Conservation (phyloP, 1,140 invertebrate species). For the Trachelipus rathkii region DNA sequence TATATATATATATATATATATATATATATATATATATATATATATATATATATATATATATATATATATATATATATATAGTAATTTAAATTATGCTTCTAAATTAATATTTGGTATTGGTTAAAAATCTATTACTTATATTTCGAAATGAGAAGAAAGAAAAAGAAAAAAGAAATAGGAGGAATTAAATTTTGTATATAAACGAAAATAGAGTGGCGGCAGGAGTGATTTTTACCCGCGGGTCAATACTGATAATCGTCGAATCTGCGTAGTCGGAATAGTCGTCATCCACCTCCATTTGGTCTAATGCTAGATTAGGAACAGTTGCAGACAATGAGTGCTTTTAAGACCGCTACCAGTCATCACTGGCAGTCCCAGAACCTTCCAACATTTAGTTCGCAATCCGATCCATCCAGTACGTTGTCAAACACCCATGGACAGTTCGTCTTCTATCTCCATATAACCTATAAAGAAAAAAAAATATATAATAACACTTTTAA, state of each 20-base stretch:
- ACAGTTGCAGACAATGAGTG: slow-evolving; percentile 39
- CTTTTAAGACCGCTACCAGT: slow-evolving; percentile 32
- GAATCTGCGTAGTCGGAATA: slow-evolving; percentile 48
- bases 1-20: too few relatives aligned
- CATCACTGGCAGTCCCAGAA: slow-evolving; percentile 7
- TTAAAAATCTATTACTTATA: neutral
- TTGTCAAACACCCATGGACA: slow-evolving; percentile 42
- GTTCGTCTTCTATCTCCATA: slow-evolving; percentile 46
- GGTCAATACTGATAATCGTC: slow-evolving; percentile 47
- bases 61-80: too few relatives aligned
- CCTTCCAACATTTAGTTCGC: neutral
- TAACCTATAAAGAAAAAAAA: slow-evolving; percentile 36
- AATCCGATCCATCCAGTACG: slow-evolving; percentile 18
- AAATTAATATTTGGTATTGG: too few relatives aligned
- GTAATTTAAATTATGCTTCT: too few relatives aligned
- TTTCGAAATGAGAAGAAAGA: neutral
- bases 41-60: too few relatives aligned
- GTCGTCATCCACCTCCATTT: slow-evolving; percentile 48
- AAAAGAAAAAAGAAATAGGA: too few relatives aligned
- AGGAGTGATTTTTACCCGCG: neutral
- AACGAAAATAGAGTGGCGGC: neutral
- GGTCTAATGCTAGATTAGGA: slow-evolving; percentile 40
- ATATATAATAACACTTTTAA: neutral
- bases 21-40: too few relatives aligned
- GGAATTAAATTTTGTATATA: neutral